phyloP scores from a whole-genome alignment of 1,140 invertebrate genomes.

The Dysdera silvatica region DNA sequence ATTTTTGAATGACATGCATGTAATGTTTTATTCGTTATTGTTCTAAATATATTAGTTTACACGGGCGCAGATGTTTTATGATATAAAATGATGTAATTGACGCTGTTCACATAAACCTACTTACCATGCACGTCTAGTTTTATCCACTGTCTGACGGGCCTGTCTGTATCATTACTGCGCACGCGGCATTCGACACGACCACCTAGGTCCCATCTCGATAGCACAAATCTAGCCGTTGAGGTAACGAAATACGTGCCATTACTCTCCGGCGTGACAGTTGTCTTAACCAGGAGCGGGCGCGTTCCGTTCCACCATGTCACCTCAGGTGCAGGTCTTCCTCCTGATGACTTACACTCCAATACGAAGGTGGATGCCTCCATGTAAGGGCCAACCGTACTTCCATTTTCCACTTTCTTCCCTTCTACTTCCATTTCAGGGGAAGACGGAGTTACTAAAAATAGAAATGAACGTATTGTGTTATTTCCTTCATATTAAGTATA shows the following conservation, averaged over 20 bases:
- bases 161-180: conserved; percentile 41
- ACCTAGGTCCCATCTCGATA: conserved; percentile 62
- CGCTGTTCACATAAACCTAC: conserved; percentile 35
- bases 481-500: background rate
- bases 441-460: conserved; percentile 23
- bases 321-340: conserved; percentile 35
- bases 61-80: no score
- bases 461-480: background rate
- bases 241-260: conserved; percentile 28
- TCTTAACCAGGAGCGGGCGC: conserved; percentile 32
- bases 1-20: no score
- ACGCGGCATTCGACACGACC: conserved; percentile 62
- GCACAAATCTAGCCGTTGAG: conserved; percentile 33
- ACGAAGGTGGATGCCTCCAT: conserved; percentile 34
- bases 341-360: conserved; percentile 36
- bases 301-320: conserved; percentile 37
- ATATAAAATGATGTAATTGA: no score
- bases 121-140: conserved; percentile 74
- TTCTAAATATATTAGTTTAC: no score
- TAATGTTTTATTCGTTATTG: no score
- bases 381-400: conserved; percentile 34
- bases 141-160: conserved; percentile 56
- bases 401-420: conserved; percentile 21
- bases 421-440: conserved; percentile 26
- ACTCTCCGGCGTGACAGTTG: conserved; percentile 19